phyloP scores from a whole-genome alignment of 2,888 invertebrate species.

The Dermolepida albohirtum region DNA sequence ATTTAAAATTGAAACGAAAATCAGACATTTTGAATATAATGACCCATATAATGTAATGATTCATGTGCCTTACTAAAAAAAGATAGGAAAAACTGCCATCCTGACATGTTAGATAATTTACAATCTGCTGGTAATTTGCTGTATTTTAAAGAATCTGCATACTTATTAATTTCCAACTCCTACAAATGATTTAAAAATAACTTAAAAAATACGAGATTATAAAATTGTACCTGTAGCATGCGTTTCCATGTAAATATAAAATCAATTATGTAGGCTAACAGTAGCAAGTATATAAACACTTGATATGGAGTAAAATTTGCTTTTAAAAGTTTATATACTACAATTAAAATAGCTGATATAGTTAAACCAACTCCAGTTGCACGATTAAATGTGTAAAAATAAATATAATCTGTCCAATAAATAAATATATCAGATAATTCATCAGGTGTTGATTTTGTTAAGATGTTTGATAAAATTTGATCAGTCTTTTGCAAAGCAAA shows the following conservation, averaged over 20 bases:
- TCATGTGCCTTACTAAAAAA: conserved; percentile 39
- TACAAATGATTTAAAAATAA: conserved; percentile 4
- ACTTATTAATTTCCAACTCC: conserved; percentile 35
- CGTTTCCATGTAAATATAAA: conserved; percentile 40
- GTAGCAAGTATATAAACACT: conserved; percentile 26
- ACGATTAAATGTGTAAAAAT: conserved; percentile 22
- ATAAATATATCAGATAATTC: conserved; percentile 36
- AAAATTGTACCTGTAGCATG: conserved; percentile 30
- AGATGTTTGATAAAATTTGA: conserved; percentile 32
- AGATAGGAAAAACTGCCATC: conserved; percentile 31
- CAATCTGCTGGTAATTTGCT: conserved; percentile 33
- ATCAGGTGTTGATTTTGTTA: conserved; percentile 32
- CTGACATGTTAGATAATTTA: conserved; percentile 22
- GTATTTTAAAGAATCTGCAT: conserved; percentile 32
- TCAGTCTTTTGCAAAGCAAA: conserved; percentile 36
- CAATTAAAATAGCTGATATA: conserved; percentile 14
- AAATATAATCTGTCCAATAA: conserved; percentile 36
- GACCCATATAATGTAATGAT: too few relatives aligned
- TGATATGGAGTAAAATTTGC: conserved; percentile 33
- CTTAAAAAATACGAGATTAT: background rate
- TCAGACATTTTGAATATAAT: too few relatives aligned
- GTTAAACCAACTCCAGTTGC: conserved; percentile 29
- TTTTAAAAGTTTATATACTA: conserved; percentile 39
- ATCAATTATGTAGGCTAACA: conserved; percentile 29
- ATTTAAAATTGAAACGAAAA: too few relatives aligned